Conservation (phyloP, 1,140 invertebrate genomes). For the Drosophila gunungcola region DNA sequence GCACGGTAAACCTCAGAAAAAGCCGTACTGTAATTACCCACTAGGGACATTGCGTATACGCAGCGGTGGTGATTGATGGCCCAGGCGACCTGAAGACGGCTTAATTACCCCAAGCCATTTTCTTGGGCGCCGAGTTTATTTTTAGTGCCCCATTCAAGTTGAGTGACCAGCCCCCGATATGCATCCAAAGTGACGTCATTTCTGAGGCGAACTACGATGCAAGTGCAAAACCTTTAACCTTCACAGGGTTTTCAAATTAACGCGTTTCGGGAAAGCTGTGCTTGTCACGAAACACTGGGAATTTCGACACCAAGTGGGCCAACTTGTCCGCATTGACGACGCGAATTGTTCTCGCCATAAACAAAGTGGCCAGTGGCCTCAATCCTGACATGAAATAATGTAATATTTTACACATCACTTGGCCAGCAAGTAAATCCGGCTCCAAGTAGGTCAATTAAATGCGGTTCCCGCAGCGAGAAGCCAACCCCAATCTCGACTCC, state of each 20-base stretch:
- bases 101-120: constrained; percentile 55
- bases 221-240: constrained; percentile 56
- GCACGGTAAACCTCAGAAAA: constrained; percentile 17
- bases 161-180: constrained; percentile 14
- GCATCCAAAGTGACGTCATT: constrained; percentile 43
- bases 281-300: constrained; percentile 54
- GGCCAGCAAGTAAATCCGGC: constrained; percentile 53
- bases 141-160: constrained; percentile 52
- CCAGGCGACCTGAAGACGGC: constrained; percentile 33
- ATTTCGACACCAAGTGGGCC: constrained; percentile 61
- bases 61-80: constrained; percentile 66
- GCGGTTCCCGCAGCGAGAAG: constrained; percentile 45
- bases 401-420: constrained; percentile 77
- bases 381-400: constrained; percentile 73
- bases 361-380: constrained; percentile 70
- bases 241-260: constrained; percentile 28
- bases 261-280: constrained; percentile 28
- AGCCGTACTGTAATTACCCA: constrained; percentile 24
- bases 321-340: constrained; percentile 64
- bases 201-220: constrained; percentile 11
- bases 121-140: constrained; percentile 32
- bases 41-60: constrained; percentile 28
- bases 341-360: constrained; percentile 48
- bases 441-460: constrained; percentile 79
- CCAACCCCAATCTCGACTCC: constrained; percentile 41